These are phyloP conservation scores for Thymelicus lineola DNA, from an alignment of 2,888 invertebrate species.

Conservation along the genomic window DNA sequence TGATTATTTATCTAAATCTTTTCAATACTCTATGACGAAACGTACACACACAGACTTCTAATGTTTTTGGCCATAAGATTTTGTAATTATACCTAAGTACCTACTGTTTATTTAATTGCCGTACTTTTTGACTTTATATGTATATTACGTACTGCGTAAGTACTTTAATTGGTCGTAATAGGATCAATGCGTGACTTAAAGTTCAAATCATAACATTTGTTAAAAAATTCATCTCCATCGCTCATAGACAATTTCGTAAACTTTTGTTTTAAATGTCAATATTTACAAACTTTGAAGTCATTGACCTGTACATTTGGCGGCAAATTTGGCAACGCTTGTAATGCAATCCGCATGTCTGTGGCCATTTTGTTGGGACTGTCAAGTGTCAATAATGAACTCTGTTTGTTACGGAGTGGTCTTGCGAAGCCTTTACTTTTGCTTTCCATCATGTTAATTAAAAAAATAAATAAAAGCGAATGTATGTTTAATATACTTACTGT, in stretches of 20 bases:
- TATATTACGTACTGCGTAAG: no score
- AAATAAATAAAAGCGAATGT: constrained; percentile 22
- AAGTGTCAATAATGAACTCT: constrained; percentile 32
- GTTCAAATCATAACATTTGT: no score
- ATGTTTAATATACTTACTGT: not conserved
- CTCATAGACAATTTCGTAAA: constrained; percentile 31
- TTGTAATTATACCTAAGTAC: no score
- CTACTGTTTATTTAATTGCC: no score
- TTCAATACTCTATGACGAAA: no score
- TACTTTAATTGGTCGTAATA: no score
- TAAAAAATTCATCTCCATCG: not conserved
- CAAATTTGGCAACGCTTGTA: constrained; percentile 21
- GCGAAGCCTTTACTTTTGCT: constrained; percentile 25
- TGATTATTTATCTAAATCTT: no score
- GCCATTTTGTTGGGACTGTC: constrained; percentile 29
- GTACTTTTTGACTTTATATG: no score
- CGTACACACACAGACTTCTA: no score
- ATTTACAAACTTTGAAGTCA: constrained; percentile 21
- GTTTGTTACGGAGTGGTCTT: constrained; percentile 22
- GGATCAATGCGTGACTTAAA: no score
- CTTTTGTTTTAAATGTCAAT: constrained; percentile 28
- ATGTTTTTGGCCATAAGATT: no score
- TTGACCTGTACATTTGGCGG: constrained; percentile 27
- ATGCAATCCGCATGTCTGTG: no score
- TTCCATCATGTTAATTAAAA: constrained; percentile 31